Evolutionary conservation across 2,113 vertebrate genomes (phyloP).

Genomic region (Oryzias javanicus): DNA sequence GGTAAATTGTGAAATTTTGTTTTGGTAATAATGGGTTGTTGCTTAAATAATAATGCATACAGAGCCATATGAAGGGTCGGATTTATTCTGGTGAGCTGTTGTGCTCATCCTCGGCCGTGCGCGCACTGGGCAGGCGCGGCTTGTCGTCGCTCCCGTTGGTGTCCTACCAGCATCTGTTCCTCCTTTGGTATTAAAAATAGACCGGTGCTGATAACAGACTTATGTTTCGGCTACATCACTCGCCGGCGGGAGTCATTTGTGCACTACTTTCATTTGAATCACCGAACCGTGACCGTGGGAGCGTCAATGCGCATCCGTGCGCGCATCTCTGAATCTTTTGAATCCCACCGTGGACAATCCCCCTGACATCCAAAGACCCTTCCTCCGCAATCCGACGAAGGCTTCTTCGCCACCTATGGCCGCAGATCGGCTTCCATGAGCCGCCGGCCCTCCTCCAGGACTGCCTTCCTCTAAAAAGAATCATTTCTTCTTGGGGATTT

Average conservation of each 20-base stretch:
- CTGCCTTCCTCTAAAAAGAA: conserved; percentile 20
- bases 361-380: conserved; percentile 65
- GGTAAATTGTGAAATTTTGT: too few relatives aligned
- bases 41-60: background rate
- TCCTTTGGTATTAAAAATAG: conserved; percentile 52
- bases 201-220: conserved; percentile 30
- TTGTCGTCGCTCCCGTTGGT: conserved; percentile 37
- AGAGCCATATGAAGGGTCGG: background rate
- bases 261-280: conserved; percentile 59
- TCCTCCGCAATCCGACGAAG: conserved; percentile 67
- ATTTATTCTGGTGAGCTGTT: background rate
- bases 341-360: conserved; percentile 66
- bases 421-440: conserved; percentile 67
- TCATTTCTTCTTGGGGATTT: conserved; percentile 2
- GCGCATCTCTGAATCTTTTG: conserved; percentile 72
- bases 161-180: conserved; percentile 55
- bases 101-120: conserved; percentile 40
- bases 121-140: conserved; percentile 66
- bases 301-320: conserved; percentile 68
- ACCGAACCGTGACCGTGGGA: conserved; percentile 33
- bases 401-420: conserved; percentile 62
- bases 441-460: conserved; percentile 52
- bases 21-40: too few relatives aligned
- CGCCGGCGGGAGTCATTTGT: conserved; percentile 38
- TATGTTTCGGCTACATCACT: conserved; percentile 43